A percentile compares a stretch with the other conserved stretches of the same genome.
phyloP scores from a whole-genome alignment of 2,113 vertebrate genomes.

The Micromys minutus region DNA sequence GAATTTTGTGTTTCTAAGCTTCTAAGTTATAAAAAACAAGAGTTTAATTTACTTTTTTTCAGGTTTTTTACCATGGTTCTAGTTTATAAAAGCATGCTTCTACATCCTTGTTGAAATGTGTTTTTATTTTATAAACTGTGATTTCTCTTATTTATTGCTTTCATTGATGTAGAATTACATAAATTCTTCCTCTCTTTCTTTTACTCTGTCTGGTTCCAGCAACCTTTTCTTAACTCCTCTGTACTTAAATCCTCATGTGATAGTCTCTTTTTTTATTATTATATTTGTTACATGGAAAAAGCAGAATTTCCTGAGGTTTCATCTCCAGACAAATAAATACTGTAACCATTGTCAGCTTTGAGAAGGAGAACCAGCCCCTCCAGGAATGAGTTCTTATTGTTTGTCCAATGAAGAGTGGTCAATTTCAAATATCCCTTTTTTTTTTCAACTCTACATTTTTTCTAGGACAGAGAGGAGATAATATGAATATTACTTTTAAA shows the following conservation, averaged over 20 bases:
- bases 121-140: background rate
- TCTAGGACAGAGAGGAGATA: background rate
- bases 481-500: background rate
- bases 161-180: background rate
- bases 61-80: slow-evolving; percentile 7
- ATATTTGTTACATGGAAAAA: background rate
- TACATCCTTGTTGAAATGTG: slow-evolving; percentile 26
- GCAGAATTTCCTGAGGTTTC: background rate
- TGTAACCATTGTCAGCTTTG: background rate
- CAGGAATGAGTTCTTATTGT: background rate
- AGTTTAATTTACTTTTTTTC: background rate
- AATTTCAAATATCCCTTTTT: background rate
- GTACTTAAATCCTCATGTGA: background rate
- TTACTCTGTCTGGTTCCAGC: background rate
- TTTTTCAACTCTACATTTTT: background rate
- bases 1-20: background rate
- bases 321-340: background rate
- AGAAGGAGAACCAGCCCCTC: background rate
- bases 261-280: background rate
- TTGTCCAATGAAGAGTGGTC: background rate
- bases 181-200: background rate
- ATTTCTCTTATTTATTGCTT: background rate
- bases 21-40: background rate
- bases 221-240: background rate
- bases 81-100: background rate